Evolutionary conservation across 2,888 invertebrate genomes (phyloP), one percentile per base, ranked within the genome.

Genomic region (Micoletzkya japonica): DNA sequence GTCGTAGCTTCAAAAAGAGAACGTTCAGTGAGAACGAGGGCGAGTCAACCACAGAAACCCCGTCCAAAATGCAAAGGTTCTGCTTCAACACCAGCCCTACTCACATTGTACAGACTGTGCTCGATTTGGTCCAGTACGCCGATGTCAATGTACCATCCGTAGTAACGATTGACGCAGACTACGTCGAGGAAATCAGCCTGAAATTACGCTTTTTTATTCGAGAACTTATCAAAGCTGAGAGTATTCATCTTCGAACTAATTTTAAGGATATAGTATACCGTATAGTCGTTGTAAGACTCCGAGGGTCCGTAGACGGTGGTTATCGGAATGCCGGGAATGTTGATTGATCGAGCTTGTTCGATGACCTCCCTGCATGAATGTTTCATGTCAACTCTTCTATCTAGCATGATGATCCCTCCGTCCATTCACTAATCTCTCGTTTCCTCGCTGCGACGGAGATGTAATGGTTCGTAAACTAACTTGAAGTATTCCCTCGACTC

Each of bases 91-190:
- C n/a, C n/a, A n/a, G n/a, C n/a, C n/a, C 52, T 17, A 67, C 67
- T 44, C 17, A 71, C 64, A 67, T 66, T 67, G 59, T 67, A 66
- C 17, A 66, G n/a, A 37, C 64, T 68, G 34, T 76, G 76, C 49
- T 77, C 77, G 52, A 79, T 73, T 76, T 76, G 76, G 82, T 92
- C 91, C 49, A 92, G 86, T 74, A 91, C 89, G 0, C 96, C 97
- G 0, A 92, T 88, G 86, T 94, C 92, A 1, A 88, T 86, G 87
- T 98, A 98, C 98, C 97, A 98, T 0, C 91, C 93, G 86, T 93
- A 94, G 88, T 98, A 98, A n/a, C 95, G 91, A 88, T 98, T 98
- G 85, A 96, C 92, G 85, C 93, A 92, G 74, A 96, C 91, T 50
- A 97, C 90, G 86, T 98, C 97, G 80, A 95, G 88, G 86, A 88